Conservation (phyloP, 2,113 vertebrate species). For the Romanogobio albipinnatus region DNA sequence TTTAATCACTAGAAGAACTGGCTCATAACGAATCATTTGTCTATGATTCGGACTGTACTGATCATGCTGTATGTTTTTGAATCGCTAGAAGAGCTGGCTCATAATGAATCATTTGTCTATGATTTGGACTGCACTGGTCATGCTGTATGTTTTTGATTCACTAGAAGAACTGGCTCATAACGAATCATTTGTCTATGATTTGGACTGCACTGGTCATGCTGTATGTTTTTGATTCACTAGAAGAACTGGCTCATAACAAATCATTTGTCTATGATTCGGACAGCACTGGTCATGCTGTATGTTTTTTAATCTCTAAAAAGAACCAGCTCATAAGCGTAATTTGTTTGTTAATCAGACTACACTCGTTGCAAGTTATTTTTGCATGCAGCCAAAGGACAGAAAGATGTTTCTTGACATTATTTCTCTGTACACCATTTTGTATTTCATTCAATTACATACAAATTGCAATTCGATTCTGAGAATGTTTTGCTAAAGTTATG, state of each 20-base stretch:
- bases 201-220: not conserved
- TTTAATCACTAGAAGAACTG: too few relatives aligned
- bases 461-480: too few relatives aligned
- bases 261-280: not conserved
- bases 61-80: not conserved
- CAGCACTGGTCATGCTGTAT: not conserved
- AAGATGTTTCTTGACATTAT: not conserved
- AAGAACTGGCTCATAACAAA: not conserved
- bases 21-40: not conserved
- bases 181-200: not conserved
- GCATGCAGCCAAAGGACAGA: not conserved
- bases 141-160: not conserved
- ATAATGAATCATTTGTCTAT: not conserved
- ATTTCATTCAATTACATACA: not conserved
- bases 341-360: not conserved
- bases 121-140: not conserved
- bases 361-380: not conserved
- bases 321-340: not conserved
- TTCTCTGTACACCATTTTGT: not conserved
- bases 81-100: not conserved
- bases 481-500: too few relatives aligned
- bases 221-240: not conserved
- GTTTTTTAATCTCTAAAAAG: not conserved
- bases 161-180: too few relatives aligned
- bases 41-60: not conserved